A percentile compares a stretch with the other conserved stretches of the same genome.
phyloP scores from a whole-genome alignment of 2,113 vertebrate genomes.

The Callithrix jacchus region DNA sequence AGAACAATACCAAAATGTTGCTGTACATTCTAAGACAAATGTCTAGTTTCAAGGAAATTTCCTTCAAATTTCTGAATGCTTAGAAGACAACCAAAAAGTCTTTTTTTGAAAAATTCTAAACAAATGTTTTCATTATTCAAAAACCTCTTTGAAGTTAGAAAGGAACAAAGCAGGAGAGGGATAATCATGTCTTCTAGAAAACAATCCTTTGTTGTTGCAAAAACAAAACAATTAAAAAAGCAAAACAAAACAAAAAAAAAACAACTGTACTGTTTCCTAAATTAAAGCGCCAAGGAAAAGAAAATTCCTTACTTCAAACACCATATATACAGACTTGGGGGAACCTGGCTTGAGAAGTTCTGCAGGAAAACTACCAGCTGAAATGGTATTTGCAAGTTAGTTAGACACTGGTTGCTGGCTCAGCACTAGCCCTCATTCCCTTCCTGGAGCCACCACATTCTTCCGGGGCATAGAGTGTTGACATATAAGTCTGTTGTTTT shows the following conservation, averaged over 20 bases:
- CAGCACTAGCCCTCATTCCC: fast-evolving
- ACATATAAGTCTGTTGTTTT: not conserved
- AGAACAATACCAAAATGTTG: not conserved
- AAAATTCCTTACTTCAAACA: not conserved
- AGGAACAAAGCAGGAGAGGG: not conserved
- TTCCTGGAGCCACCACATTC: not conserved
- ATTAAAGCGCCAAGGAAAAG: not conserved
- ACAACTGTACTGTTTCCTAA: not conserved
- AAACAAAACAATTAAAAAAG: not conserved
- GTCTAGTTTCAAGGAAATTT: not conserved
- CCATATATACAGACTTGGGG: not conserved
- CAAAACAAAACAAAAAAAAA: not conserved
- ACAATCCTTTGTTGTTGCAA: not conserved
- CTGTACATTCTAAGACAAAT: not conserved
- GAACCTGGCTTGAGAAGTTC: not conserved
- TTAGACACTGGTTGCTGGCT: not conserved
- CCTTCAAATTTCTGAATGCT: not conserved
- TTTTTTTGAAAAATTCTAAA: not conserved
- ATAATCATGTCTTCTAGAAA: not conserved
- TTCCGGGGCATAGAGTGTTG: not conserved
- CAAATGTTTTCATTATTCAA: not conserved
- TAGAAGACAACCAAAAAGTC: not conserved
- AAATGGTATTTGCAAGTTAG: not conserved
- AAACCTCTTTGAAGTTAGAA: conserved; percentile 12
- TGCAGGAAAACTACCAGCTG: not conserved